phyloP scores from a whole-genome alignment of 2,113 vertebrate genomes.

The Epinephelus lanceolatus region DNA sequence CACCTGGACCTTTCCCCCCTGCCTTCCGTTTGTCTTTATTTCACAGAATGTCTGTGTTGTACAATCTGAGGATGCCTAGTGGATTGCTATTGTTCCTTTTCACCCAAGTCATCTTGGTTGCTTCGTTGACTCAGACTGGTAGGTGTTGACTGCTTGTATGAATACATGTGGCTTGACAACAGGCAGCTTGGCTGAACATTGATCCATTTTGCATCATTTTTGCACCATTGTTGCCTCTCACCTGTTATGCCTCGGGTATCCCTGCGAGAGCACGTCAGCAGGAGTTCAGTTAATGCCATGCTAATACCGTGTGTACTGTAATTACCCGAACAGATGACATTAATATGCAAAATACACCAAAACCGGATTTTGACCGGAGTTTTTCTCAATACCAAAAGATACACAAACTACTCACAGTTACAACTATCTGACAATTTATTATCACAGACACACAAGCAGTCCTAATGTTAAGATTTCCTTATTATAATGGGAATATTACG shows the following conservation, averaged over 20 bases:
- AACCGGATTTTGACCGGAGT: not conserved
- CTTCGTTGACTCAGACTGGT: constrained; percentile 74
- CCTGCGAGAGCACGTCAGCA: constrained; percentile 9
- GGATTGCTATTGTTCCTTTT: constrained; percentile 79
- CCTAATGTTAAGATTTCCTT: not conserved
- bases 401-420: not conserved
- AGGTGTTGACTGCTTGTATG: constrained; percentile 57
- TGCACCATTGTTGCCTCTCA: constrained; percentile 63
- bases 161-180: constrained; percentile 46
- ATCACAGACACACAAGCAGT: not conserved
- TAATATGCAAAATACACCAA: not conserved
- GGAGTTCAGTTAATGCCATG: not conserved
- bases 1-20: not conserved
- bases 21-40: not conserved
- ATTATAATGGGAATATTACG: not conserved
- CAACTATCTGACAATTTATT: not conserved
- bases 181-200: constrained; percentile 20
- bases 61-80: constrained; percentile 69
- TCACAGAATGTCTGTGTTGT: constrained; percentile 22
- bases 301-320: not conserved
- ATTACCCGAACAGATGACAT: not conserved
- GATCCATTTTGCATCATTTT: constrained; percentile 54
- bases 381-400: not conserved
- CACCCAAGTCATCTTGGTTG: constrained; percentile 61
- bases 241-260: constrained; percentile 62